Evolutionary conservation across 2,888 invertebrate genomes (phyloP), one percentile per base, ranked within the genome.

Genomic region (Dusona sp.): DNA sequence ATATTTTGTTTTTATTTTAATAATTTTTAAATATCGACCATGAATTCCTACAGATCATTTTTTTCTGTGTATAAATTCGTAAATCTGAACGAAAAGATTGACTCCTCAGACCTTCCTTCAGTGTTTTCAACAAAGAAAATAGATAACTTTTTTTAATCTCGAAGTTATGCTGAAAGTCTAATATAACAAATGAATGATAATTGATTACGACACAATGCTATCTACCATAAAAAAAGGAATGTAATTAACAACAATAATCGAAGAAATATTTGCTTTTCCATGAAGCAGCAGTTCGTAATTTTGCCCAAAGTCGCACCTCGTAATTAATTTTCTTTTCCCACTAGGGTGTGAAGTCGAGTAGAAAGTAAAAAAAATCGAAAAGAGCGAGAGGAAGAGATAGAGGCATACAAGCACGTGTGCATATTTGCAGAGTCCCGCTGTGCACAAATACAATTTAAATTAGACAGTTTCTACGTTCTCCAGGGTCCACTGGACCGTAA

Each of bases 381-480:
- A 45, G 70, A 51, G 72, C 77, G 51, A 73, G 38, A 54, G 48
- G 57, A 36, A 29, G 22, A 33, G 16, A 42, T 25, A 70, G 72
- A 48, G 57, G 42, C 19, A 29, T 36, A 57, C n/a, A 80, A 74
- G 36, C 73, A 70, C 75, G 38, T 70, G 81, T 79, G 88, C 25
- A 79, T 78, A 86, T 75, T 73, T 83, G 85, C 57, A 79, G 77
- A 67, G 64, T 57, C 84, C 78, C 64, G 83, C 84, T 83, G 85
- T 81, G 79, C 80, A 85, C 88, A 88, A 89, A 90, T 91, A 90
- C 90, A 92, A 91, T 91, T 91, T 90, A 91, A 91, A 91, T 91
- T 91, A 91, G 90, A 90, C 88, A 88, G 87, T 87, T 88, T 84
- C 83, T 85, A 80, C 85, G 88, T 87, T 85, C 84, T 57, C 84